Evolutionary conservation across 2,113 vertebrate genomes (phyloP).

Genomic region (Cygnus buccinator): DNA sequence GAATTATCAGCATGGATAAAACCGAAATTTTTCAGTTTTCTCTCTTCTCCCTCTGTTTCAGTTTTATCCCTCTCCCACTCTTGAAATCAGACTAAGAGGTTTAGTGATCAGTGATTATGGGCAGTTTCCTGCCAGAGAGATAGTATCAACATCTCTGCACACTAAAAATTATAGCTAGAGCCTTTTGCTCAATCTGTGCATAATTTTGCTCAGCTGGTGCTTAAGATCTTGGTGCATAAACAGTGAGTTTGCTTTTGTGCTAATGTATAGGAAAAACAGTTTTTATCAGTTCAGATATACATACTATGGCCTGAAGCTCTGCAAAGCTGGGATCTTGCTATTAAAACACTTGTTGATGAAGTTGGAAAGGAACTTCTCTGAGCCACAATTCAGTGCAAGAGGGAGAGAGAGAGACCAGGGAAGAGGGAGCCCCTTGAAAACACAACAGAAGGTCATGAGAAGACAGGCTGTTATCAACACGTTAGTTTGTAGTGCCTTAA

Average conservation of each 20-base stretch:
- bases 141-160: not conserved
- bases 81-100: constrained; percentile 19
- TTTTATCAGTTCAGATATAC: not conserved
- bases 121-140: not conserved
- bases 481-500: not conserved
- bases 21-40: not conserved
- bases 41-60: too few relatives aligned
- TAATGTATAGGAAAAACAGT: not conserved
- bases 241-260: not conserved
- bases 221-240: not conserved
- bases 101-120: not conserved
- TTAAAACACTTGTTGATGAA: not conserved
- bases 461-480: not conserved
- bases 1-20: not conserved
- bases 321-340: not conserved
- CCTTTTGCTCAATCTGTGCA: not conserved
- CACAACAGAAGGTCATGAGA: not conserved
- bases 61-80: not conserved
- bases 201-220: not conserved
- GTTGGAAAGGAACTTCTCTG: not conserved
- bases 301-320: not conserved
- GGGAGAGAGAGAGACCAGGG: too few relatives aligned
- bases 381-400: not conserved
- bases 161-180: not conserved
- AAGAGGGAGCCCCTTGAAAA: rapidly evolving